A percentile compares a stretch with the other conserved stretches of the same genome.
Evolutionary conservation across 1,140 invertebrate species (phyloP).

Genomic region (Cheumatopsyche charites): DNA sequence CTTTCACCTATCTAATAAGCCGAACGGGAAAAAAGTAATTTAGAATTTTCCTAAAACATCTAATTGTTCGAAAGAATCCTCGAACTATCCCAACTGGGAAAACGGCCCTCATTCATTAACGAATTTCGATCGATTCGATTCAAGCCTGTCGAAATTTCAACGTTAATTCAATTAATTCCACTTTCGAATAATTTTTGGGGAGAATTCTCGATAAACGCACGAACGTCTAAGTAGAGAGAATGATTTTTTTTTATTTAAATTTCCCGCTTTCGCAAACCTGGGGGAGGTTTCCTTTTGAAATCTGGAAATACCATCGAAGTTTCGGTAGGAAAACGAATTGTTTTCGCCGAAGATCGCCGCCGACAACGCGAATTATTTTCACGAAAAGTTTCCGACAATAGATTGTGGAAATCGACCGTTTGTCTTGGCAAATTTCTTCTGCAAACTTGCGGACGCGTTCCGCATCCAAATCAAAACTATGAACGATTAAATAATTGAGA

Average conservation of each 20-base stretch:
- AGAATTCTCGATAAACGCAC: background rate
- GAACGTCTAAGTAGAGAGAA: background rate
- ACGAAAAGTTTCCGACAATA: slow-evolving; percentile 17
- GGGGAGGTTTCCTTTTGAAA: background rate
- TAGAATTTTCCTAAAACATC: too few species aligned
- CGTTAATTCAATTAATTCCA: slow-evolving; percentile 22
- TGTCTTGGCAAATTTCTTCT: slow-evolving; percentile 7
- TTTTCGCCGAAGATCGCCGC: slow-evolving; percentile 1
- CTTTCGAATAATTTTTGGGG: slow-evolving; percentile 1
- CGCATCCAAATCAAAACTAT: background rate
- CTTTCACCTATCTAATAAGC: too few species aligned
- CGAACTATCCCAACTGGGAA: background rate
- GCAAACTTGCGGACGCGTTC: background rate
- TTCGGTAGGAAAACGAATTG: background rate
- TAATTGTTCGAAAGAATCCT: too few species aligned
- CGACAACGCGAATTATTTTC: slow-evolving; percentile 16
- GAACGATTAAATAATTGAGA: too few species aligned
- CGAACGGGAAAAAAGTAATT: too few species aligned
- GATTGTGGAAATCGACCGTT: slow-evolving; percentile 16
- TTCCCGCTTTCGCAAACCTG: background rate
- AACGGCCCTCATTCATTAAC: background rate
- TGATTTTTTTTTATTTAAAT: background rate
- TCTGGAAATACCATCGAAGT: slow-evolving; percentile 8
- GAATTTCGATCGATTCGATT: background rate
- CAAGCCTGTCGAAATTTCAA: background rate